Conservation (phyloP, 2,888 invertebrate genomes). For the Opisthograptis luteolata region DNA sequence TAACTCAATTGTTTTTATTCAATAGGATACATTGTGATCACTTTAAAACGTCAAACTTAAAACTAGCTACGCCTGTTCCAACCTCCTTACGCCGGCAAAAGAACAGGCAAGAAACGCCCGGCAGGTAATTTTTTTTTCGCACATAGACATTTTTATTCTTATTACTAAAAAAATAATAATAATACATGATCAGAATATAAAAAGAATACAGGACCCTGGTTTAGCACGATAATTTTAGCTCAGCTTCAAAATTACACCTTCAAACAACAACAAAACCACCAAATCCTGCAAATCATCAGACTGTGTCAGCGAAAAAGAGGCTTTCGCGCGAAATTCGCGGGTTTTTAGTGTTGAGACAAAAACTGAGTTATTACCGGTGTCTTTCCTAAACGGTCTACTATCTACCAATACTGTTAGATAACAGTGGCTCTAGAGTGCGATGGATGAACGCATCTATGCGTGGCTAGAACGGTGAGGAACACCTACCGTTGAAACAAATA, state of each 20-base stretch:
- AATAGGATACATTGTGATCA: too few species aligned
- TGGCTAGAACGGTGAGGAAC: constrained; percentile 31
- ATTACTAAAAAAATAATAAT: too few species aligned
- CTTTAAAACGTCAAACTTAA: too few species aligned
- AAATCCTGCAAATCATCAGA: constrained; percentile 20
- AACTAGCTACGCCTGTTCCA: too few species aligned
- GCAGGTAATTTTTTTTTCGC: too few species aligned
- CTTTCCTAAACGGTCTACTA: constrained; percentile 27
- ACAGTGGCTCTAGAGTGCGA: constrained; percentile 33
- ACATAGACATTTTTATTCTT: too few species aligned
- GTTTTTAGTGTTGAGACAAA: constrained; percentile 20
- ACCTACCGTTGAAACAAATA: neutral
- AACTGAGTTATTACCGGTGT: constrained; percentile 12
- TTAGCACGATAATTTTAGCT: too few species aligned
- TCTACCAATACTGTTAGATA: constrained; percentile 36
- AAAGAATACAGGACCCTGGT: too few species aligned
- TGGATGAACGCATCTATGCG: constrained; percentile 37
- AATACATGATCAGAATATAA: too few species aligned
- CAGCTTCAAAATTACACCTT: neutral
- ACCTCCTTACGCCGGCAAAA: too few species aligned
- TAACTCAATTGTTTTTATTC: too few species aligned
- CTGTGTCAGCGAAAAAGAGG: constrained; percentile 22
- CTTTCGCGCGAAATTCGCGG: constrained; percentile 9
- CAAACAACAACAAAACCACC: neutral
- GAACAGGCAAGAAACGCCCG: too few species aligned